Evolutionary conservation across 37 sponge, comb jelly and placozoan genomes (phyloP), one percentile per base, ranked within the genome.

Genomic region (Ephydatia muelleri): DNA sequence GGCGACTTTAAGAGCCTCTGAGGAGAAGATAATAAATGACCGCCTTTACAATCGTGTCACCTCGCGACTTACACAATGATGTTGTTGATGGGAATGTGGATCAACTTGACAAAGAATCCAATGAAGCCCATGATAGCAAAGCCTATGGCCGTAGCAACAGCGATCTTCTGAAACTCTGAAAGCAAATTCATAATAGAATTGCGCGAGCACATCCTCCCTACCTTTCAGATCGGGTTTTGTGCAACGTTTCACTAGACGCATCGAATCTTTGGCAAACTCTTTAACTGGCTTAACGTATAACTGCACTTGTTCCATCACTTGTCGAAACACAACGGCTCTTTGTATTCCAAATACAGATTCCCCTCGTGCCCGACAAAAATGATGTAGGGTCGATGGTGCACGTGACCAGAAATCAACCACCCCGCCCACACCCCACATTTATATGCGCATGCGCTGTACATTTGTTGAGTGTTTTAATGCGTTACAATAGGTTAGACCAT

Each of bases 41-140:
- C 8, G 47, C 6, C 6, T 4, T 43, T 4, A 8, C 8, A 4
- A 43, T 43, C 6, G 47, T 8, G 47, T 11, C 47, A 43, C 57
- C 16, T 57, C 57, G 57, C 19, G 57, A 87, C 96, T 88, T 91
- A 96, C 96, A 99, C 99, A 57, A 99, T 93, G 76, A 99, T 94
- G 88, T 99, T 99, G 89, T 97, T 99, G 91, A 99, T 99, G 38
- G 99, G 99, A 66, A 99, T 99, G 79, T 99, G 99, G 57, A 99
- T 99, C 65, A 99, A 86, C 91, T 99, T 99, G 38, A 99, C 99
- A 86, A 99, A 99, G 90, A 95, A 99, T n/a, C 99, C 99, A 43
- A 99, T 97, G 91, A 99, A 99, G 5, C 99, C 99, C 99, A 99
- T 99, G 75, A 99, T 95, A 73, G 91, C 86, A 64, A 99, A 99